A percentile compares a stretch with the other conserved stretches of the same genome.
phyloP scores from a whole-genome alignment of 2,888 invertebrate genomes.

The Pollenia griseotomentosa region DNA sequence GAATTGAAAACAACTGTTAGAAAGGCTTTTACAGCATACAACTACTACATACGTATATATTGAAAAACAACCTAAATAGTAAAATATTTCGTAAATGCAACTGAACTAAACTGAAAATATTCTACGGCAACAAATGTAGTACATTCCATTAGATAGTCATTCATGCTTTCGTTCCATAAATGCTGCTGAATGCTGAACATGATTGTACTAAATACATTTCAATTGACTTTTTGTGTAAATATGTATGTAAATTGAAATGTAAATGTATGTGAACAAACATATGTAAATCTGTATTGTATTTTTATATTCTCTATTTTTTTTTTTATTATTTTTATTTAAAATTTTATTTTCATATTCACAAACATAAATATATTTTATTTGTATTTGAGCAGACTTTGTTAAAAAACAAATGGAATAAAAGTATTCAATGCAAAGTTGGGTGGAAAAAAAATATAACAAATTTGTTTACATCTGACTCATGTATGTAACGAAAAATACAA shows the following conservation, averaged over 20 bases:
- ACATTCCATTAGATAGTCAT: neutral
- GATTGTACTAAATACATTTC: slow-evolving; percentile 51
- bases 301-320: slow-evolving; percentile 10
- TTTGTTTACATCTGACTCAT: slow-evolving; percentile 17
- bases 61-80: neutral
- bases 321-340: slow-evolving; percentile 15
- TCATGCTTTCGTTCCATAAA: neutral
- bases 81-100: neutral
- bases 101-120: no score
- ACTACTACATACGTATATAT: neutral
- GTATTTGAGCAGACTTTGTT: slow-evolving; percentile 2
- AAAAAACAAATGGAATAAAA: neutral
- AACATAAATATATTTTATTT: neutral
- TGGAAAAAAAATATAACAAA: neutral
- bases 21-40: no score
- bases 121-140: no score
- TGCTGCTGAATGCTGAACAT: slow-evolving; percentile 5
- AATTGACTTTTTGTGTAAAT: slow-evolving; percentile 60
- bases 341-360: neutral
- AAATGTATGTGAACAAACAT: slow-evolving; percentile 4
- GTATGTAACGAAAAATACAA: no score
- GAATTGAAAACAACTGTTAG: no score
- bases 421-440: slow-evolving; percentile 8
- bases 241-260: neutral
- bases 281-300: slow-evolving; percentile 36